Conservation (phyloP, 2,113 vertebrate genomes). For the Eptatretus burgeri region DNA sequence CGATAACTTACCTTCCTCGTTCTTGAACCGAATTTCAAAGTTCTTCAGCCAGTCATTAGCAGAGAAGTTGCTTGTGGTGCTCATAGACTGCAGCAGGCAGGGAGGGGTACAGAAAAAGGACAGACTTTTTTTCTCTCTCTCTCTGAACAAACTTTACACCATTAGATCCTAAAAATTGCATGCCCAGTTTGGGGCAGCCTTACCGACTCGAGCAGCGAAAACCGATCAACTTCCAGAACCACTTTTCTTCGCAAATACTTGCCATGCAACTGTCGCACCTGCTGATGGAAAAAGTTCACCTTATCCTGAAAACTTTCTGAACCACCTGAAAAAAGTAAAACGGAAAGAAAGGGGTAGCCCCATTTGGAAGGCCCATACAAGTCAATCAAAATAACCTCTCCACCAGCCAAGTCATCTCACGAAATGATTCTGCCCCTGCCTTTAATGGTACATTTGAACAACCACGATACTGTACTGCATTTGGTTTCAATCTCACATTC, state of each 20-base stretch:
- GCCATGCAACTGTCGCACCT: conserved; percentile 64
- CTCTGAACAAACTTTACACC: too few species aligned
- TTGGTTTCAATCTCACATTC: too few species aligned
- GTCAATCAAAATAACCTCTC: too few species aligned
- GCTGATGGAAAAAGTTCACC: conserved; percentile 82
- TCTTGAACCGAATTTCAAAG: conserved; percentile 88
- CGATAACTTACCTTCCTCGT: conserved; percentile 57
- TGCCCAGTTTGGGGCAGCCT: too few species aligned
- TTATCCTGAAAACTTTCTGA: conserved; percentile 98
- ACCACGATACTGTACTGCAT: too few species aligned
- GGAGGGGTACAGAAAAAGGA: conserved; percentile 8
- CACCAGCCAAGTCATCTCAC: too few species aligned
- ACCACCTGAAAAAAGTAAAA: conserved; percentile 26
- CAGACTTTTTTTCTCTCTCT: not conserved
- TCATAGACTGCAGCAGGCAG: conserved; percentile 32
- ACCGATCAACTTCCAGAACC: conserved; percentile 59
- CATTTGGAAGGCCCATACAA: too few species aligned
- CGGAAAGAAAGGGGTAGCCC: too few species aligned
- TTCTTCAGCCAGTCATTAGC: conserved; percentile 96
- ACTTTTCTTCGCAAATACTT: conserved; percentile 75
- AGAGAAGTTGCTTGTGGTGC: conserved; percentile 77
- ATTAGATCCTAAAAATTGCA: too few species aligned
- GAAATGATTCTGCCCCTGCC: too few species aligned
- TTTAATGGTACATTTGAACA: too few species aligned
- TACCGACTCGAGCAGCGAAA: conserved; percentile 45